Evolutionary conservation across 92 coral and sea anemone species (phyloP).

Genomic region (Porites rus): DNA sequence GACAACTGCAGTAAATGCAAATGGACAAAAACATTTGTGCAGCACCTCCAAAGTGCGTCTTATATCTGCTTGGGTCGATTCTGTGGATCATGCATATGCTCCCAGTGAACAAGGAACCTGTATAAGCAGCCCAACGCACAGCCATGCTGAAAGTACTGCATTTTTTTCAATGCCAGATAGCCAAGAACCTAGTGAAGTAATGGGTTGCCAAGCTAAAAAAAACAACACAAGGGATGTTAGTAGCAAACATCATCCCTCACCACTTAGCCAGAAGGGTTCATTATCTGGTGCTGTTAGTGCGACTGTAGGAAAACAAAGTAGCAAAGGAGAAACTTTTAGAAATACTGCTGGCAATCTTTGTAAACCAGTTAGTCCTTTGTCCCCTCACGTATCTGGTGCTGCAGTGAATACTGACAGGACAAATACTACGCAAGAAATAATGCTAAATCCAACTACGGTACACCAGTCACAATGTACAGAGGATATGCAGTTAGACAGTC

Average conservation of each 20-base stretch:
- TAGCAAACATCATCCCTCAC: neutral
- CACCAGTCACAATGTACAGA: neutral
- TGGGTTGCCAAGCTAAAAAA: neutral
- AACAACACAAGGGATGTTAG: neutral
- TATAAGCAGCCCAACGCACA: conserved; percentile 26
- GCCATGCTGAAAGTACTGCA: neutral
- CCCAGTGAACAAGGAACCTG: conserved; percentile 80
- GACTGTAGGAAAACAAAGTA: neutral
- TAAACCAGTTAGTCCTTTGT: conserved; percentile 44
- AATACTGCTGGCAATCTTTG: neutral
- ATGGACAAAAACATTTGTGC: neutral
- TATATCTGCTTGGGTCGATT: conserved; percentile 73
- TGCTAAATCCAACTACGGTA: neutral
- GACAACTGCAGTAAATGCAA: neutral
- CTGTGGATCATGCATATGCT: conserved; percentile 71
- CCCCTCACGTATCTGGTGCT: conserved; percentile 10
- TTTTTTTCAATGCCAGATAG: neutral
- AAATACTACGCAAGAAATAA: neutral
- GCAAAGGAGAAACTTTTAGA: neutral
- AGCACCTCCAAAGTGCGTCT: conserved; percentile 58
- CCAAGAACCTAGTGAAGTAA: conserved; percentile 1
- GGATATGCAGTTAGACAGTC: conserved; percentile 37
- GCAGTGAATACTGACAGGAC: conserved; percentile 22
- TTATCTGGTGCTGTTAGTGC: neutral
- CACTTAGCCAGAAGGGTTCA: conserved; percentile 9